Evolutionary conservation across 2,888 invertebrate species (phyloP).

Genomic region (Ganaspis brasiliensis): DNA sequence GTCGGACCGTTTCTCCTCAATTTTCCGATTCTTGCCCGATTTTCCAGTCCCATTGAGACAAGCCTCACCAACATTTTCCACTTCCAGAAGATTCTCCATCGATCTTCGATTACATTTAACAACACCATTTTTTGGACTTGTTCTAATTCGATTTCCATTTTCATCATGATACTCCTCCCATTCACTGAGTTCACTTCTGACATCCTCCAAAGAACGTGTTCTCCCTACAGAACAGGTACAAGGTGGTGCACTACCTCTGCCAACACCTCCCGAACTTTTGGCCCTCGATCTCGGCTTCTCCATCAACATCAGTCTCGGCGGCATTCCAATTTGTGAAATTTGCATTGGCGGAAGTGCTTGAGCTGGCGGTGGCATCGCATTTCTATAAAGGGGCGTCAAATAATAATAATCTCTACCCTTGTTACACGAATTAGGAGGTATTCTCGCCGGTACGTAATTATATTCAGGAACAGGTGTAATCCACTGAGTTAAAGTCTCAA

Average conservation of each 20-base stretch:
- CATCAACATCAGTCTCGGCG: slow-evolving; percentile 76
- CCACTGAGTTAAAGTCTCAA: slow-evolving; percentile 81
- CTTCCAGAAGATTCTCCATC: slow-evolving; percentile 86
- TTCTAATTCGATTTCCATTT: slow-evolving; percentile 84
- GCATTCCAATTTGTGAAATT: slow-evolving; percentile 68
- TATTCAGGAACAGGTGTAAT: slow-evolving; percentile 81
- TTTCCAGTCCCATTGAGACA: slow-evolving; percentile 69
- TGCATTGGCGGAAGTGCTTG: slow-evolving; percentile 65
- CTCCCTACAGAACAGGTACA: slow-evolving; percentile 84
- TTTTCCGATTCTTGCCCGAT: slow-evolving; percentile 62
- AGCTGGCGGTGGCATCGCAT: slow-evolving; percentile 84
- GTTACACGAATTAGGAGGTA: slow-evolving; percentile 71
- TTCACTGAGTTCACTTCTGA: slow-evolving; percentile 85
- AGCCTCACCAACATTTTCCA: slow-evolving; percentile 63
- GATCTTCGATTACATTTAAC: slow-evolving; percentile 84
- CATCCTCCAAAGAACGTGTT: slow-evolving; percentile 88
- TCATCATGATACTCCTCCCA: slow-evolving; percentile 85
- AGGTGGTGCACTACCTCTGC: slow-evolving; percentile 73
- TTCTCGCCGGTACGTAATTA: slow-evolving; percentile 82
- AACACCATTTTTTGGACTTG: slow-evolving; percentile 81
- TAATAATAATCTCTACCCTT: slow-evolving; percentile 84
- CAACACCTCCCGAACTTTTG: slow-evolving; percentile 67
- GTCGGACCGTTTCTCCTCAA: slow-evolving; percentile 67
- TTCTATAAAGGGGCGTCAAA: slow-evolving; percentile 86
- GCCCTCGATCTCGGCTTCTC: slow-evolving; percentile 70